Evolutionary conservation across 2,888 invertebrate genomes (phyloP).

Genomic region (Athalia circularis): DNA sequence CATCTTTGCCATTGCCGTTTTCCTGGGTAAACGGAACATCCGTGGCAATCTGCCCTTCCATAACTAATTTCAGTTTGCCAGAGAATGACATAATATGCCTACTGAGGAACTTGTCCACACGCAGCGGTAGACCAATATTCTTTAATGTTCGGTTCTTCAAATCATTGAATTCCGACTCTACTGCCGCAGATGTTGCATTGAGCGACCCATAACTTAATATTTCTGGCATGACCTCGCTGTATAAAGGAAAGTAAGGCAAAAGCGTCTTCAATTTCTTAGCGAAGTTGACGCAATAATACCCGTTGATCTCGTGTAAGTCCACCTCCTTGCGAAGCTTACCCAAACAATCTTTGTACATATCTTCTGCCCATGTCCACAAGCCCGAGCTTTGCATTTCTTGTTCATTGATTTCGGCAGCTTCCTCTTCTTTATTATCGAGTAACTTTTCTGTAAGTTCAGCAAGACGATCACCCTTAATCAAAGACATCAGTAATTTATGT

Average conservation of each 20-base stretch:
- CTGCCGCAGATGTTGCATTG: conserved; percentile 22
- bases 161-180: conserved; percentile 37
- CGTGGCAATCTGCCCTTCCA: not conserved
- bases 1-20: not conserved
- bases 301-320: not conserved
- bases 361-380: not conserved
- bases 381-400: not conserved
- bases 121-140: not conserved
- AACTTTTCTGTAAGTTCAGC: not conserved
- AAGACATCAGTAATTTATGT: not conserved
- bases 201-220: not conserved
- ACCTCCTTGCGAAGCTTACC: not conserved
- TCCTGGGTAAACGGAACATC: not conserved
- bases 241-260: conserved; percentile 19
- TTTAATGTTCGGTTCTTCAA: conserved; percentile 41
- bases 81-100: conserved; percentile 8
- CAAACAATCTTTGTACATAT: not conserved
- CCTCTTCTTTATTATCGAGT: not conserved
- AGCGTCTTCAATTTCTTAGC: conserved; percentile 24
- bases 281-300: not conserved
- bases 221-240: not conserved
- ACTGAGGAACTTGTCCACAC: conserved; percentile 7
- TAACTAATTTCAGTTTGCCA: not conserved
- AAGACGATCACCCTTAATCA: not conserved
- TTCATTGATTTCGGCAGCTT: not conserved